Base-by-base conservation (phyloP, 2,797 vertebrate species). In the Coendou prehensilis region DNA sequence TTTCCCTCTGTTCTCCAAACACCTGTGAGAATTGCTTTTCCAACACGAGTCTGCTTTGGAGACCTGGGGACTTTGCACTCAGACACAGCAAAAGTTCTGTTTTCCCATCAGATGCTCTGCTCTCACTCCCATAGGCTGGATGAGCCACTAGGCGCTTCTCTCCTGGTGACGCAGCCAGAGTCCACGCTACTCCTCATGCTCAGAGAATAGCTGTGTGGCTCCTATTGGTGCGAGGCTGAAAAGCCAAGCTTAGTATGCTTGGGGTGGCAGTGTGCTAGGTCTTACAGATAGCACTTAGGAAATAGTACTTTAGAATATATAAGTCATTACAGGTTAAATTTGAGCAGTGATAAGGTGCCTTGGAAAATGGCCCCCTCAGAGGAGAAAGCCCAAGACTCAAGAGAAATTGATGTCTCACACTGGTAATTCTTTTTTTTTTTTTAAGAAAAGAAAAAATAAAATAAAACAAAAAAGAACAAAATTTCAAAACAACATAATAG, bases 291-390 rank as follows among this genome's bases (percentile, higher is more conserved):
- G 5, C 7, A 22, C 20, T 5, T 33, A 41, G 20, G n/a, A 56
- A 50, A 26, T 26, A 14, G 4, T 20, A 33, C 56, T 89, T 85
- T 37, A 45, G 63, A 59, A 63, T 18, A 10, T 2, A 5, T 26
- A 47, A 45, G 3, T 28, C 41, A 47, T 75, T 47, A 13, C 41
- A 47, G 73, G 9, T 14, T 26, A 7, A 14, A 75, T 28, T 47
- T 13, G 23, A 28, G 23, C 73, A 45, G 6, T 6, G 20, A 9
- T 41, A 71, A 71, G 17, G 17, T 41, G 18, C 20, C 5, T 3
- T 7, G 0, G 7, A 20, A 28, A 41, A 11, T 0, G 0, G 45
- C 0, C 8, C 23, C 30, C 64, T 10, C 6, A 54, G 11, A 4
- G 15, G 1, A 0, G 17, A 28, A 1, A 0, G 14, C 15, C 33